phyloP scores from a whole-genome alignment of 1,140 invertebrate species.

The Pogonomyrmex barbatus region DNA sequence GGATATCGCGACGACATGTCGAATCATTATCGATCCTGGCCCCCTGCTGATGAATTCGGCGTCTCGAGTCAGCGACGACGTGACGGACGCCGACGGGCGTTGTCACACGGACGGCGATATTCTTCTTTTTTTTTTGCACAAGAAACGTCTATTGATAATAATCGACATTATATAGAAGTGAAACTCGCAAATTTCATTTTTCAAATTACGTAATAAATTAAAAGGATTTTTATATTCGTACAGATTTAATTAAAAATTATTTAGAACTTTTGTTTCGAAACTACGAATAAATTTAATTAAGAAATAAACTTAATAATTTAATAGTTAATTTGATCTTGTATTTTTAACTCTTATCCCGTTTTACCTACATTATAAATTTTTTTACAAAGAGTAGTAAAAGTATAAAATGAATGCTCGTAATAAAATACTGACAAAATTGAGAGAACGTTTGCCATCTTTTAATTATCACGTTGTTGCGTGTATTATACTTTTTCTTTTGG shows the following conservation, averaged over 20 bases:
- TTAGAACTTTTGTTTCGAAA: neutral
- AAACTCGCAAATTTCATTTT: neutral
- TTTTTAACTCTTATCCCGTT: neutral
- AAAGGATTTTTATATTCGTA: neutral
- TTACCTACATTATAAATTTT: neutral
- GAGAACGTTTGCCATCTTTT: neutral
- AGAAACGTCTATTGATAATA: neutral
- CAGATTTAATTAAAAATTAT: neutral
- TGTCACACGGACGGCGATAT: neutral
- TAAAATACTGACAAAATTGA: neutral
- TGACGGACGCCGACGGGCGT: neutral
- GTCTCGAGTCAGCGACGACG: neutral
- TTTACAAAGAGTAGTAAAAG: neutral
- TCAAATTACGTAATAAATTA: neutral
- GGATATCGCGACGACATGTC: neutral
- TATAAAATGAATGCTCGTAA: neutral
- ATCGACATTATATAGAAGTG: neutral
- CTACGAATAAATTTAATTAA: neutral
- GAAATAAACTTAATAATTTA: slow-evolving; percentile 2
- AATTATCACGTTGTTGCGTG: neutral
- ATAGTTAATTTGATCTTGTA: neutral
- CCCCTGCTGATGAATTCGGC: neutral
- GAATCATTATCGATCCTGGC: slow-evolving; percentile 26
- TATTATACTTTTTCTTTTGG: neutral
- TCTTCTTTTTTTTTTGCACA: neutral